phyloP scores from a whole-genome alignment of 2,113 vertebrate genomes.

The Oryzias javanicus region DNA sequence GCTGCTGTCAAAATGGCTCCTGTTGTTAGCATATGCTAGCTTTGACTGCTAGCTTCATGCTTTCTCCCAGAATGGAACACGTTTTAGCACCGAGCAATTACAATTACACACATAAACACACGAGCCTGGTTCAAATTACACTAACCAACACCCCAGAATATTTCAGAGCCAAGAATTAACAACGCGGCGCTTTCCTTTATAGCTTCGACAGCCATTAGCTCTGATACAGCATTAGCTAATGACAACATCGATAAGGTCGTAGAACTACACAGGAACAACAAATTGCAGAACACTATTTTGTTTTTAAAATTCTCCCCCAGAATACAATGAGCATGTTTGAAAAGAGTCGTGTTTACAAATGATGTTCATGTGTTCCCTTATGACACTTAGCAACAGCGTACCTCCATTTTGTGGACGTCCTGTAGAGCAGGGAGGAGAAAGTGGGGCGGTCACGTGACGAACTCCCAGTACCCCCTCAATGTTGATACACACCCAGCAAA shows the following conservation, averaged over 20 bases:
- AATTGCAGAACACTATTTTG: fast-evolving
- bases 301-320: no score
- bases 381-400: conserved; percentile 28
- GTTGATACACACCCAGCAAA: no score
- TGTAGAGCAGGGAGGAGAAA: not conserved
- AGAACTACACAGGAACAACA: not conserved
- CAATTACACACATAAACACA: no score
- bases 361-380: not conserved
- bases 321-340: no score
- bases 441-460: conserved; percentile 46
- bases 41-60: not conserved
- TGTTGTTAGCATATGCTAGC: not conserved
- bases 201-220: conserved; percentile 17
- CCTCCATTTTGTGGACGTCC: conserved; percentile 68
- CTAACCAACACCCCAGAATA: no score
- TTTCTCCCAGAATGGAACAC: not conserved
- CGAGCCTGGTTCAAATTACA: no score
- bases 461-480: no score
- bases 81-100: not conserved
- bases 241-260: not conserved
- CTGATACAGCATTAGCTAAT: conserved; percentile 4
- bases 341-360: no score
- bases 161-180: no score
- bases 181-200: no score
- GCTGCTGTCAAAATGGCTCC: no score